These are phyloP conservation scores for Neoascia interrupta DNA, from an alignment of 2,888 invertebrate genomes.

Conservation along the genomic window DNA sequence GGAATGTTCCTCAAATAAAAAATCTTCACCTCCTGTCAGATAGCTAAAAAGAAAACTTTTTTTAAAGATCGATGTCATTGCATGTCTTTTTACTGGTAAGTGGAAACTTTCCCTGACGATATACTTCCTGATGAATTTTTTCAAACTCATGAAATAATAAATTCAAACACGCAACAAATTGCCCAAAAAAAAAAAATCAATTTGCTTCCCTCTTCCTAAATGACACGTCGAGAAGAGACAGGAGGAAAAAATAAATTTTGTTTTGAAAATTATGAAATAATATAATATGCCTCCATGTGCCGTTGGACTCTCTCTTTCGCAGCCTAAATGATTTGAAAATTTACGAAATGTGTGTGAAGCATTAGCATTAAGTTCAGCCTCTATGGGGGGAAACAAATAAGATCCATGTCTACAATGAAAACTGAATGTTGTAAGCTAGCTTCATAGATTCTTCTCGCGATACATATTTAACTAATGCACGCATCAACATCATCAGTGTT, in stretches of 20 bases:
- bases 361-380: conserved; percentile 18
- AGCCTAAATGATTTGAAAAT: conserved; percentile 29
- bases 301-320: neutral
- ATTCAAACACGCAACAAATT: conserved; percentile 30
- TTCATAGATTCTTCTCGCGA: conserved; percentile 15
- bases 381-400: conserved; percentile 34
- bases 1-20: too few relatives aligned
- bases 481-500: conserved; percentile 30
- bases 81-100: neutral
- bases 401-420: conserved; percentile 31
- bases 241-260: too few relatives aligned
- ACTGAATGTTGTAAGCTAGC: conserved; percentile 28
- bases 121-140: too few relatives aligned
- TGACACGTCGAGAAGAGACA: conserved; percentile 28
- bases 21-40: too few relatives aligned
- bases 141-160: conserved; percentile 1
- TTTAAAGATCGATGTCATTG: conserved; percentile 1
- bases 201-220: neutral
- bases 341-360: conserved; percentile 5
- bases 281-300: neutral
- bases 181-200: conserved; percentile 4
- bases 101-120: neutral
- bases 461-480: conserved; percentile 20
- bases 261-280: conserved; percentile 9
- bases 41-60: too few relatives aligned